Conservation (phyloP, 2,113 vertebrate species). For the Copsychus sechellarum region DNA sequence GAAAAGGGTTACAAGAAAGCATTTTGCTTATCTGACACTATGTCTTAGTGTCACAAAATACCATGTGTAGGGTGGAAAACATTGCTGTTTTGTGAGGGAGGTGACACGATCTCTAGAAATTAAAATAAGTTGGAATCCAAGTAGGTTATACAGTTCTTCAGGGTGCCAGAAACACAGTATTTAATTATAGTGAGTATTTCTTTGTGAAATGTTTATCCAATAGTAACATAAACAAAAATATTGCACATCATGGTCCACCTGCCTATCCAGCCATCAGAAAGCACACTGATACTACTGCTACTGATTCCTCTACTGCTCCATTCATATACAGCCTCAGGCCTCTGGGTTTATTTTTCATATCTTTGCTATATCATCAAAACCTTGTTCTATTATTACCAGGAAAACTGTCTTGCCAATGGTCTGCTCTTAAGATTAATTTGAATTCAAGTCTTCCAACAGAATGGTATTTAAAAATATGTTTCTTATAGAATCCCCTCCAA, state of each 20-base stretch:
- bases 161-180: not conserved
- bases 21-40: not conserved
- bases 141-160: not conserved
- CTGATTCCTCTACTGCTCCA: not conserved
- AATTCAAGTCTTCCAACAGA: not conserved
- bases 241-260: rapidly evolving
- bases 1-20: not conserved
- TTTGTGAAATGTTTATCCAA: not conserved
- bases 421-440: not conserved
- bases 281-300: not conserved
- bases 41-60: not conserved
- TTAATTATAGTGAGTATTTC: not conserved
- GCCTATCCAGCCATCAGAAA: not conserved
- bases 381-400: not conserved
- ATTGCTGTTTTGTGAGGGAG: not conserved
- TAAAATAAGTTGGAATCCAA: not conserved
- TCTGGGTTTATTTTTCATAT: not conserved
- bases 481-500: not conserved
- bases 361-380: not conserved
- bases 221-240: not conserved
- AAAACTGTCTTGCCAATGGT: not conserved
- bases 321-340: not conserved
- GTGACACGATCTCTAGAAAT: not conserved
- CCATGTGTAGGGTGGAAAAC: not conserved
- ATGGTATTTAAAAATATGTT: not conserved